Evolutionary conservation across 2,888 invertebrate genomes (phyloP).

Genomic region (Tinea trinotella): DNA sequence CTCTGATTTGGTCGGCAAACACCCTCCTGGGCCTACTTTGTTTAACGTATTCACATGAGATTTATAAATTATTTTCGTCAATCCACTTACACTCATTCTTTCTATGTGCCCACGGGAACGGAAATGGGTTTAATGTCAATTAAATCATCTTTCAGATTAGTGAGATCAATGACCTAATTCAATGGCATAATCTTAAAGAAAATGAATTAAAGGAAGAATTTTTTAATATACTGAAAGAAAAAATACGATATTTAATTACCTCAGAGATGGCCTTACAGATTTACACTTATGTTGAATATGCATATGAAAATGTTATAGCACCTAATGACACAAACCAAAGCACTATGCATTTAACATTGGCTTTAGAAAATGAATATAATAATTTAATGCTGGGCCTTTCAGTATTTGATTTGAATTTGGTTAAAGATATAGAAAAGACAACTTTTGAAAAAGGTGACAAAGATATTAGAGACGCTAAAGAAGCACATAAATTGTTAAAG

Average conservation of each 20-base stretch:
- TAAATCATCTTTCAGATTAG: constrained; percentile 36
- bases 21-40: too few relatives aligned
- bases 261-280: constrained; percentile 74
- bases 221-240: constrained; percentile 46
- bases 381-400: constrained; percentile 53
- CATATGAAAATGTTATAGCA: constrained; percentile 75
- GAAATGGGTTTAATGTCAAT: neutral
- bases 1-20: too few relatives aligned
- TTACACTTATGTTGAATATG: constrained; percentile 76
- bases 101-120: neutral
- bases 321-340: constrained; percentile 74
- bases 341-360: constrained; percentile 73
- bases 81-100: too few relatives aligned
- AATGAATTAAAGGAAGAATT: constrained; percentile 49
- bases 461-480: constrained; percentile 45
- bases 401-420: constrained; percentile 43
- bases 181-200: constrained; percentile 42
- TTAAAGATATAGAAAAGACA: constrained; percentile 53
- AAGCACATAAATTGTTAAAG: constrained; percentile 49
- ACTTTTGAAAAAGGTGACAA: constrained; percentile 43
- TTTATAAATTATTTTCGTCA: too few relatives aligned
- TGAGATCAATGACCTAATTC: constrained; percentile 42
- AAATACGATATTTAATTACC: constrained; percentile 68
- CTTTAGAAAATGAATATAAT: constrained; percentile 69
- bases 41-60: too few relatives aligned